These are phyloP conservation scores for Syndactyla subalaris DNA, from an alignment of 2,797 vertebrate species.

Conservation along the genomic window DNA sequence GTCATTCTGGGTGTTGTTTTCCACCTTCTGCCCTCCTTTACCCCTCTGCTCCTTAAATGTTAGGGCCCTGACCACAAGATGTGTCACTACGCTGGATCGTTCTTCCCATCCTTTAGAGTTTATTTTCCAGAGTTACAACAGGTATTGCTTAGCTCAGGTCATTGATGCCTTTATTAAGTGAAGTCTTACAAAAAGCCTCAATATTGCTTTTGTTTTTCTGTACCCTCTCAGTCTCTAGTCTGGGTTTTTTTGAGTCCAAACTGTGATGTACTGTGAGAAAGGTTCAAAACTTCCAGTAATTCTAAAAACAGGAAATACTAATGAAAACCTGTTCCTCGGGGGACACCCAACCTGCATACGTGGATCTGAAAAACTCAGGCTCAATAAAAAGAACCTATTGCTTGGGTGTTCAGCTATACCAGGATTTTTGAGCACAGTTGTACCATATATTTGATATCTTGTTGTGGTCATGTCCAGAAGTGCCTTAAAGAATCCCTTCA, in stretches of 20 bases:
- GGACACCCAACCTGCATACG: not conserved
- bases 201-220: not conserved
- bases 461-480: not conserved
- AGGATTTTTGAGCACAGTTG: not conserved
- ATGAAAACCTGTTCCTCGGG: not conserved
- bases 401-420: not conserved
- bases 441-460: not conserved
- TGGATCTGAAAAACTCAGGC: not conserved
- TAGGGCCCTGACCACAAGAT: not conserved
- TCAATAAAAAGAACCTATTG: not conserved
- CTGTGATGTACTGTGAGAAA: not conserved
- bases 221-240: not conserved
- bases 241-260: not conserved
- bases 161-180: not conserved
- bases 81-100: not conserved
- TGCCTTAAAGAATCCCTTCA: not conserved
- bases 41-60: not conserved
- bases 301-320: not conserved
- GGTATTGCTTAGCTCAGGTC: not conserved
- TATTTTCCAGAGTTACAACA: not conserved
- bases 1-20: not conserved
- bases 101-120: not conserved
- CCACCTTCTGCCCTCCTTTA: not conserved
- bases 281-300: not conserved
- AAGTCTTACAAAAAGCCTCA: not conserved